Evolutionary conservation across 2,888 invertebrate species (phyloP).

Genomic region (Danaus chrysippus): DNA sequence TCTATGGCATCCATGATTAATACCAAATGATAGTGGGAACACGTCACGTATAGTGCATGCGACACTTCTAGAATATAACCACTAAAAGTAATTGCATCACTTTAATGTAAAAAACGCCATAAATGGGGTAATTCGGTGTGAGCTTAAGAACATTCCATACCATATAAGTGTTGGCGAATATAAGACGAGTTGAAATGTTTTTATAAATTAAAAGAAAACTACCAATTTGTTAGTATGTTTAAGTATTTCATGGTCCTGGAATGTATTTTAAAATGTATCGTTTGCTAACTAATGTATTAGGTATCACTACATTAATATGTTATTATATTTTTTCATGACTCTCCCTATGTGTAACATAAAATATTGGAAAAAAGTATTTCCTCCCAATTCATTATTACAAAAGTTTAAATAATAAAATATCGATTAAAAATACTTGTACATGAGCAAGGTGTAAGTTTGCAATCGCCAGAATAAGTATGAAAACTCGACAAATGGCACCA

Average conservation of each 20-base stretch:
- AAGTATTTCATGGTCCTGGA: not conserved
- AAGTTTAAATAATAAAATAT: too few species aligned
- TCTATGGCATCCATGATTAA: too few species aligned
- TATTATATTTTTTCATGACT: not conserved
- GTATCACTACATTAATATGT: constrained; percentile 8
- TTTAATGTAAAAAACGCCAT: not conserved
- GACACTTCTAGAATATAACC: constrained; percentile 10
- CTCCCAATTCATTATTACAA: too few species aligned
- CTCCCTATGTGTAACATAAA: too few species aligned
- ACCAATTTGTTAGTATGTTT: constrained; percentile 18
- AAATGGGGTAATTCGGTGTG: not conserved
- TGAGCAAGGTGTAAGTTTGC: too few species aligned
- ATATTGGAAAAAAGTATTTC: too few species aligned
- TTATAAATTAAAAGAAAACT: constrained; percentile 29
- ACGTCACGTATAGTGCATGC: too few species aligned
- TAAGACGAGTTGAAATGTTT: constrained; percentile 18
- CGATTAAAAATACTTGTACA: too few species aligned
- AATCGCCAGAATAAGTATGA: too few species aligned
- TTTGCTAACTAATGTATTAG: constrained; percentile 45
- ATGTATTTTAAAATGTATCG: constrained; percentile 44
- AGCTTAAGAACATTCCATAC: constrained; percentile 27
- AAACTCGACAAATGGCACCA: too few species aligned
- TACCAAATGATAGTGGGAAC: too few species aligned
- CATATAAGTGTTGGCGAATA: constrained; percentile 25
- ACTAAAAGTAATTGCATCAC: constrained; percentile 3